Percentiles rank a stretch among this genome's conserved stretches.
Evolutionary conservation across 2,113 vertebrate genomes (phyloP).

Genomic region (Reinhardtius hippoglossoides): DNA sequence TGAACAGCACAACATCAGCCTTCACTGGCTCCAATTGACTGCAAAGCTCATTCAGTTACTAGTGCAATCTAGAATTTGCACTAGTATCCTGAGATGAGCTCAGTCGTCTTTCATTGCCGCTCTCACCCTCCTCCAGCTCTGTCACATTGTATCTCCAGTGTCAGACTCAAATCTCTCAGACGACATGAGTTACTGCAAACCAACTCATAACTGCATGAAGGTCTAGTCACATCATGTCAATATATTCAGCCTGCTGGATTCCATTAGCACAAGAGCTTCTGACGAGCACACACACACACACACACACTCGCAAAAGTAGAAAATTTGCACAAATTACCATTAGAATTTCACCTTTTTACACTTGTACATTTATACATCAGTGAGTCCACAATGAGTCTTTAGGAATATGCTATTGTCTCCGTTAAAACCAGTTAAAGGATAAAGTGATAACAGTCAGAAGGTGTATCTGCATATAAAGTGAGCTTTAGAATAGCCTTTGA

Average conservation of each 20-base stretch:
- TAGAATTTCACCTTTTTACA: too few species aligned
- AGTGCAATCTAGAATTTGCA: conserved; percentile 9
- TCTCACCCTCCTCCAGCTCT: conserved; percentile 21
- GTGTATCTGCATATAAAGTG: too few species aligned
- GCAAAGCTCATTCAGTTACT: conserved; percentile 1
- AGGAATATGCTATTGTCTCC: too few species aligned
- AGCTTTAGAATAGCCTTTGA: too few species aligned
- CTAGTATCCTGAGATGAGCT: conserved; percentile 3
- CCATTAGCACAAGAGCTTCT: conserved; percentile 32
- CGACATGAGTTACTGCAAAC: conserved; percentile 43
- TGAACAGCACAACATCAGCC: too few species aligned
- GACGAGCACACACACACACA: conserved; percentile 28
- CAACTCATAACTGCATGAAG: conserved; percentile 41
- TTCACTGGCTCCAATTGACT: too few species aligned
- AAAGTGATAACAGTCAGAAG: too few species aligned
- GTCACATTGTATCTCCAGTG: conserved; percentile 20
- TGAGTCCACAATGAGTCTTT: too few species aligned
- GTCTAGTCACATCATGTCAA: conserved; percentile 59
- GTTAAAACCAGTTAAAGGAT: too few species aligned
- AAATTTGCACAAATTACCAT: too few species aligned
- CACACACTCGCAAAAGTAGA: not conserved
- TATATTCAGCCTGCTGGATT: conserved; percentile 46
- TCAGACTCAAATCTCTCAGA: conserved; percentile 34
- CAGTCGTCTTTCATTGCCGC: not conserved
- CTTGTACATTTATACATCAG: too few species aligned